Conservation (phyloP, 2,113 vertebrate species). For the Thinocorus orbignyianus region DNA sequence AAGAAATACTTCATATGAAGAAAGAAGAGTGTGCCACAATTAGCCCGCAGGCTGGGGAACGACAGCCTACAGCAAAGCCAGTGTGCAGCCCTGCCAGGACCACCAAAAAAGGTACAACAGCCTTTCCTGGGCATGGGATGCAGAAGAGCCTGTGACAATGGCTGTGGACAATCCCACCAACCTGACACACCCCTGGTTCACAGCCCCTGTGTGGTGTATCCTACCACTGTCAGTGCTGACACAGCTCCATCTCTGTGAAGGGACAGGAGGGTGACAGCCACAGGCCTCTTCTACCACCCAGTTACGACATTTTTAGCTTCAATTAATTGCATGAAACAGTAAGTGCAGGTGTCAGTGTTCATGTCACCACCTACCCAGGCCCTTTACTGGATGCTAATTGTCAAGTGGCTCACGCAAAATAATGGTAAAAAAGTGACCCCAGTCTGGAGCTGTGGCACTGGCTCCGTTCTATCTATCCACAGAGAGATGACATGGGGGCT, state of each 20-base stretch:
- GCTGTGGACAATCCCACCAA: neutral
- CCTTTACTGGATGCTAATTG: neutral
- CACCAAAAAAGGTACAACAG: neutral
- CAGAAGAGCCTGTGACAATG: neutral
- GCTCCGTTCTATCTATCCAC: neutral
- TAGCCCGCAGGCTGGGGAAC: neutral
- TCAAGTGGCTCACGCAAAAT: neutral
- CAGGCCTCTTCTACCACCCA: neutral
- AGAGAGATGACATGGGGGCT: neutral
- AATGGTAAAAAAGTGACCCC: neutral
- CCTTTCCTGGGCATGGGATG: neutral
- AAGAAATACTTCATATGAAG: neutral
- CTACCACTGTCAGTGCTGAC: accelerated
- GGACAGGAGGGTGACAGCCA: no score
- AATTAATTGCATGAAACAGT: neutral
- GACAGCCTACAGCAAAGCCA: neutral
- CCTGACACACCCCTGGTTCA: accelerated
- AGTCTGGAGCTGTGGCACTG: neutral
- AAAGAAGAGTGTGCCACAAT: neutral
- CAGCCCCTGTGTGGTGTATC: accelerated
- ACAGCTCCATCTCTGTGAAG: accelerated
- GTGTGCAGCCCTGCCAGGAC: neutral
- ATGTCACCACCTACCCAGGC: neutral
- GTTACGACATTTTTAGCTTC: neutral
- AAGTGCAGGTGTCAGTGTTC: neutral